A percentile compares a stretch with the other conserved stretches of the same genome.
These are phyloP conservation scores for Sebastes matsubarae DNA, from an alignment of 2,797 vertebrate species.

Conservation along the genomic window DNA sequence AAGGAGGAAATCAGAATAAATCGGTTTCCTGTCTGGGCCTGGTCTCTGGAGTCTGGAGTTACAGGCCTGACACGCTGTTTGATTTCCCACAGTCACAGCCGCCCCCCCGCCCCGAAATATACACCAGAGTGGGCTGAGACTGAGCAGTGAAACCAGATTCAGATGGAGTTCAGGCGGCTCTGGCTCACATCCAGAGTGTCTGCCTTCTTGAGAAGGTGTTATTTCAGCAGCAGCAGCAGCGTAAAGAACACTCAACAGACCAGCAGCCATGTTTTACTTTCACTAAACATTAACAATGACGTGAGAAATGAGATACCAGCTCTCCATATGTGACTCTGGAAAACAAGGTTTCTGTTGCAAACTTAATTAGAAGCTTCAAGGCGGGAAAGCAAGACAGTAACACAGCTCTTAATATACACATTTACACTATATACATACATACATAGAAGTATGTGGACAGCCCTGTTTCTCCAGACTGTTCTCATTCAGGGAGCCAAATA, in stretches of 20 bases:
- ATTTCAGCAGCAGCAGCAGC: constrained; percentile 29
- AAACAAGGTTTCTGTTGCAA: background rate
- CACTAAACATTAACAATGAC: constrained; percentile 1
- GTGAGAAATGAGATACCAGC: constrained; percentile 1
- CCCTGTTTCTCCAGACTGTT: background rate
- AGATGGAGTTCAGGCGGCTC: constrained; percentile 26
- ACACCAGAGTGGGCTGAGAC: background rate
- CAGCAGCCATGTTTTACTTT: background rate
- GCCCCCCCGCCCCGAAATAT: background rate
- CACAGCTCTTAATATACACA: background rate
- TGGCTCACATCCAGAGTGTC: constrained; percentile 38
- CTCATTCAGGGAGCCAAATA: too few relatives aligned
- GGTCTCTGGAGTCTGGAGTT: background rate
- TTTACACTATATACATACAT: background rate
- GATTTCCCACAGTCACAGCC: constrained; percentile 42
- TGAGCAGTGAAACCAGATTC: constrained; percentile 26
- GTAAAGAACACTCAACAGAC: background rate
- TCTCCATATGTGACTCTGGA: background rate
- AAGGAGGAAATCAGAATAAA: constrained; percentile 27
- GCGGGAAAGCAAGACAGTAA: background rate
- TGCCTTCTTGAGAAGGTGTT: constrained; percentile 38
- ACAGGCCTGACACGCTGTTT: constrained; percentile 18
- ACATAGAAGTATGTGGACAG: background rate
- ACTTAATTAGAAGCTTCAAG: background rate
- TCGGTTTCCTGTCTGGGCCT: constrained; percentile 24